phyloP scores from a whole-genome alignment of 2,113 vertebrate species.

The Thalassarche chlororhynchos region DNA sequence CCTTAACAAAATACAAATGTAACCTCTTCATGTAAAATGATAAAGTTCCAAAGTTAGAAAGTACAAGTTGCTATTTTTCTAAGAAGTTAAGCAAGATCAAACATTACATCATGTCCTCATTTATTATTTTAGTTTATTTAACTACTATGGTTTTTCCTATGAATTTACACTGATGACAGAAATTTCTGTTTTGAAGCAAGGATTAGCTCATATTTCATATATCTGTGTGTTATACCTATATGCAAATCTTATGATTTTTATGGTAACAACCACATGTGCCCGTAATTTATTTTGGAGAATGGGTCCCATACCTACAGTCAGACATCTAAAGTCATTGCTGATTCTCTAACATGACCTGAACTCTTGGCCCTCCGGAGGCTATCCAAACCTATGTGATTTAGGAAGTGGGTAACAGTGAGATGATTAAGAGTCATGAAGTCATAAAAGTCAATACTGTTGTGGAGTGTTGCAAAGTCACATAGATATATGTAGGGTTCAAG shows the following conservation, averaged over 20 bases:
- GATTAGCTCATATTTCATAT: not conserved
- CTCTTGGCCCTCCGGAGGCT: not conserved
- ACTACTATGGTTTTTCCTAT: not conserved
- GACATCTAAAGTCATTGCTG: not conserved
- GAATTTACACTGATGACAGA: not conserved
- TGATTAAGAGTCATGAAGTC: not conserved
- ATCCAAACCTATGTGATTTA: not conserved
- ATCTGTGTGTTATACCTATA: not conserved
- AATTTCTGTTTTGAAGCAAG: not conserved
- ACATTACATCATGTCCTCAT: accelerated
- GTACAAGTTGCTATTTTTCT: not conserved
- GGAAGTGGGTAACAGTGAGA: not conserved
- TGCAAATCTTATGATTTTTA: not conserved
- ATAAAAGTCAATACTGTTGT: not conserved
- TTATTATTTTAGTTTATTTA: not conserved
- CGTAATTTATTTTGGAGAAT: not conserved
- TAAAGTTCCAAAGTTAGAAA: not conserved
- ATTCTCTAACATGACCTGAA: not conserved
- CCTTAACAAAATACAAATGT: not conserved
- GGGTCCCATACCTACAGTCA: not conserved
- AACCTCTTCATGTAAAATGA: not conserved
- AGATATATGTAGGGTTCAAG: not conserved
- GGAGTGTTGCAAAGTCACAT: not conserved
- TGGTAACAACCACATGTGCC: not conserved
- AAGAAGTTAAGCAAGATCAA: not conserved